phyloP scores from a whole-genome alignment of 2,113 vertebrate species.

The Cyphomyrus plagiostoma region DNA sequence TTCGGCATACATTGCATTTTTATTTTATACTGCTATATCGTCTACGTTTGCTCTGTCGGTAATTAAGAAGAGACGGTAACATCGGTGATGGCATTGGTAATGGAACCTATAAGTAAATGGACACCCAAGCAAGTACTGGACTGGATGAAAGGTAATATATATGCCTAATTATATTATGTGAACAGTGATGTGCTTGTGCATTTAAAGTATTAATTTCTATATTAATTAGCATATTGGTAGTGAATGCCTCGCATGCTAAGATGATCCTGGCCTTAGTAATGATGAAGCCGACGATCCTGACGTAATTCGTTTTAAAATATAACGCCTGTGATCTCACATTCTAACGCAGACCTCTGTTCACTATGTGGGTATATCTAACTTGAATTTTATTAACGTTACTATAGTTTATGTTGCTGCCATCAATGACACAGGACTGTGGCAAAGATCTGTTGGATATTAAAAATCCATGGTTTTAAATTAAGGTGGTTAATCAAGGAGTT shows the following conservation, averaged over 20 bases:
- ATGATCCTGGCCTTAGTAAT: not conserved
- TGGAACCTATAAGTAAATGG: slow-evolving; percentile 91
- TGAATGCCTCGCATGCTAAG: slow-evolving; percentile 2
- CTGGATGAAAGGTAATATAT: slow-evolving; percentile 82
- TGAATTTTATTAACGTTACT: not conserved
- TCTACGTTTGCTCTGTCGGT: slow-evolving; percentile 52
- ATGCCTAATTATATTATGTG: slow-evolving; percentile 22
- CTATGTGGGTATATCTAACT: not conserved
- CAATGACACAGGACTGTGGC: not conserved
- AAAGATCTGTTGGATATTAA: not conserved
- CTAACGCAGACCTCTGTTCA: not conserved
- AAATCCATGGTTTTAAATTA: not conserved
- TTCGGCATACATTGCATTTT: slow-evolving; percentile 32
- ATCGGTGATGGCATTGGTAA: slow-evolving; percentile 80
- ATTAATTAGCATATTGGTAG: too few species aligned
- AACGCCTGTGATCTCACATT: not conserved
- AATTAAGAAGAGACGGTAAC: slow-evolving; percentile 67
- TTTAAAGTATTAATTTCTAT: not conserved
- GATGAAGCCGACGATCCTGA: not conserved
- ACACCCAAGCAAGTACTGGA: slow-evolving; percentile 82
- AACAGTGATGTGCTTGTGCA: slow-evolving; percentile 8
- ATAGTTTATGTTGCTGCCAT: not conserved
- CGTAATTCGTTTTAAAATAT: not conserved
- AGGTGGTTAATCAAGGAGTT: not conserved
- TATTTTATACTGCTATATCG: slow-evolving; percentile 45